Evolutionary conservation across 2,888 invertebrate genomes (phyloP).

Genomic region (Tinea pellionella): DNA sequence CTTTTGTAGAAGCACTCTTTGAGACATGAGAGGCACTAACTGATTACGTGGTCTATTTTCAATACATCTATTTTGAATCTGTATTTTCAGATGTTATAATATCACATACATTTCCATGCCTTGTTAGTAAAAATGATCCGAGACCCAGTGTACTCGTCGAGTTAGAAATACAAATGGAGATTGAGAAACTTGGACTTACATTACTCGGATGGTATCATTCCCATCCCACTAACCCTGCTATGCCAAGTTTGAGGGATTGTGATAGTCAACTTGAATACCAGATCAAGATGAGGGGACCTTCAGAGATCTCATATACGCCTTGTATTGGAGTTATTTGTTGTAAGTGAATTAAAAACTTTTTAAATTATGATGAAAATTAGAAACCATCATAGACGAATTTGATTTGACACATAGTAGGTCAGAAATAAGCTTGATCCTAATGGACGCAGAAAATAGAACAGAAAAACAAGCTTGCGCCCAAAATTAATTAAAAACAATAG

Average conservation of each 20-base stretch:
- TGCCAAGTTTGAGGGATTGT: conserved; percentile 88
- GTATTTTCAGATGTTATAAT: conserved; percentile 80
- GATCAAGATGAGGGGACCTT: conserved; percentile 91
- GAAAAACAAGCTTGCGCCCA: too few relatives aligned
- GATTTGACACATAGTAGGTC: too few relatives aligned
- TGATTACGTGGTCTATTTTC: too few relatives aligned
- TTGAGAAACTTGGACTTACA: conserved; percentile 83
- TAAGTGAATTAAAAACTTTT: conserved; percentile 75
- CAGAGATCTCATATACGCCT: conserved; percentile 92
- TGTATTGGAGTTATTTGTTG: conserved; percentile 93
- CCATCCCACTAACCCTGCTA: conserved; percentile 88
- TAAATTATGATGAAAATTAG: too few relatives aligned
- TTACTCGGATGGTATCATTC: conserved; percentile 97
- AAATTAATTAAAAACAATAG: too few relatives aligned
- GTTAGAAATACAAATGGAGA: conserved; percentile 83
- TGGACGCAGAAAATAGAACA: too few relatives aligned
- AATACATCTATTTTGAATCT: not conserved
- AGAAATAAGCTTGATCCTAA: too few relatives aligned
- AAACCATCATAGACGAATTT: too few relatives aligned
- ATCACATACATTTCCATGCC: conserved; percentile 89
- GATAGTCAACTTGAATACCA: conserved; percentile 95
- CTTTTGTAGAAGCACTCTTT: too few relatives aligned
- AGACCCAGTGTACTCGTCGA: conserved; percentile 82
- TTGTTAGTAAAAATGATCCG: conserved; percentile 82
- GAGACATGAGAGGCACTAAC: too few relatives aligned